Evolutionary conservation across 2,113 vertebrate genomes (phyloP).

Genomic region (Steatornis caripensis): DNA sequence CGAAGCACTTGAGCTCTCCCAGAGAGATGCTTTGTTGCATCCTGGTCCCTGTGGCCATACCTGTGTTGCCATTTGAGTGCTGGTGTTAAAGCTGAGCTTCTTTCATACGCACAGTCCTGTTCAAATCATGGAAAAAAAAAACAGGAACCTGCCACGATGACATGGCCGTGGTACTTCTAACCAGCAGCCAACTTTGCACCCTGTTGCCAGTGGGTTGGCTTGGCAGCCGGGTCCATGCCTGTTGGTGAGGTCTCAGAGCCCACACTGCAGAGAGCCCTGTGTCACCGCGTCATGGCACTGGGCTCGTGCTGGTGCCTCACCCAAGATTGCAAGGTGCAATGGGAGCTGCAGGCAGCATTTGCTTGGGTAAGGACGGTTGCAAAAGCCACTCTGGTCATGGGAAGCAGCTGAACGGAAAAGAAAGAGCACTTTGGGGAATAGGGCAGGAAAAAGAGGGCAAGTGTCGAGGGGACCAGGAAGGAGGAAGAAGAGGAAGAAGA

Average conservation of each 20-base stretch:
- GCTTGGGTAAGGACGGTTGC: background rate
- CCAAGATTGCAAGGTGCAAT: background rate
- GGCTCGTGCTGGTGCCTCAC: accelerated
- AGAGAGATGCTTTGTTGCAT: background rate
- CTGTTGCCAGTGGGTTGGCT: background rate
- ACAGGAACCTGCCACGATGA: background rate
- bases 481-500: background rate
- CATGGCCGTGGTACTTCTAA: background rate
- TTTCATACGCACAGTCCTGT: background rate
- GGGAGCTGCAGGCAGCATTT: background rate
- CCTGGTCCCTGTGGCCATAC: background rate
- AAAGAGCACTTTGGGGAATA: background rate
- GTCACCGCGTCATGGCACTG: accelerated
- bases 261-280: background rate
- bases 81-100: background rate
- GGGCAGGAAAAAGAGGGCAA: background rate
- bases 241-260: background rate
- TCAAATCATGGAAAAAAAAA: background rate
- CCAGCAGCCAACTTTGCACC: background rate
- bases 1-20: too few relatives aligned
- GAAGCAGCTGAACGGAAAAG: background rate
- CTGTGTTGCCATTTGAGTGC: background rate
- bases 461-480: background rate
- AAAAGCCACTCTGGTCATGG: background rate
- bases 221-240: background rate